These are phyloP conservation scores for Actinemys pallida DNA, from an alignment of 2,113 vertebrate genomes.

Conservation along the genomic window DNA sequence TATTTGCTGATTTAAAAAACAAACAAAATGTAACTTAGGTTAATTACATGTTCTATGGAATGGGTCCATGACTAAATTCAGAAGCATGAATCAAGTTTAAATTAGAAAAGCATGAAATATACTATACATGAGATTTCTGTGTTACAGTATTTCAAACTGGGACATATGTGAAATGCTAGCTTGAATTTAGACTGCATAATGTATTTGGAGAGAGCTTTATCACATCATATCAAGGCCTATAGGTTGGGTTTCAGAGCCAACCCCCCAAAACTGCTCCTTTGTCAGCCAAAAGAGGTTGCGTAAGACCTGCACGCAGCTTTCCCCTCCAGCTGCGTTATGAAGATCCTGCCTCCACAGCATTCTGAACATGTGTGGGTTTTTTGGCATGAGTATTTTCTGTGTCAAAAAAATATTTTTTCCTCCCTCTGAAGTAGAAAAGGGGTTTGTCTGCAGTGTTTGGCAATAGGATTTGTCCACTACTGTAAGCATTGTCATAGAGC, in stretches of 20 bases:
- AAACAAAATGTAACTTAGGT: background rate
- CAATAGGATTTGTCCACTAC: constrained; percentile 12
- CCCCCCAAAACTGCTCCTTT: too few relatives aligned
- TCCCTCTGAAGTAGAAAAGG: constrained; percentile 30
- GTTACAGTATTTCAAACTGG: background rate
- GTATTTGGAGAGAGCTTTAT: background rate
- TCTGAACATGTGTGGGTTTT: background rate
- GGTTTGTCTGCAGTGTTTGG: background rate
- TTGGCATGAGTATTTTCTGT: background rate
- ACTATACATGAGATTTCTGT: background rate
- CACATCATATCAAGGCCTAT: too few relatives aligned
- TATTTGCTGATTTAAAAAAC: background rate
- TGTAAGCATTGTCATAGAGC: background rate
- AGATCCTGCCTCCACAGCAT: background rate
- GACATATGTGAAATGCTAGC: background rate
- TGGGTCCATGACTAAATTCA: background rate
- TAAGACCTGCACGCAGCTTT: background rate
- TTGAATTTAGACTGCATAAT: background rate
- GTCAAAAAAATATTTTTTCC: constrained; percentile 10
- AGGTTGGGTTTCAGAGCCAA: too few relatives aligned
- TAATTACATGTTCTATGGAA: background rate
- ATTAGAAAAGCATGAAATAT: background rate
- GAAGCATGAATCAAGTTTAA: background rate
- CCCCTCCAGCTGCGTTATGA: background rate
- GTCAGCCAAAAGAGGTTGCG: background rate